phyloP scores from a whole-genome alignment of 2,113 vertebrate genomes.

The Morone saxatilis region DNA sequence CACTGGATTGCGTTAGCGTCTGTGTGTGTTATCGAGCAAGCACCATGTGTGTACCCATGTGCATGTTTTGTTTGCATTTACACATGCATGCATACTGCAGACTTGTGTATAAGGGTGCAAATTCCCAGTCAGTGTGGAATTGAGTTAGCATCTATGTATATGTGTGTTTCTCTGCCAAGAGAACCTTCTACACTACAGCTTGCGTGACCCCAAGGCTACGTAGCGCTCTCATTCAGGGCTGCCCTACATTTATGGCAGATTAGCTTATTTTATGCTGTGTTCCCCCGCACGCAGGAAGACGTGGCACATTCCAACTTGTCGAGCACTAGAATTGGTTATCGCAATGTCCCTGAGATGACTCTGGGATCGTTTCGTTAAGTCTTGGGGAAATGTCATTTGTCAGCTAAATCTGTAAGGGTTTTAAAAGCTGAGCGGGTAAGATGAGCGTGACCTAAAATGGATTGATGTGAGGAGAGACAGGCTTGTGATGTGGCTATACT shows the following conservation, averaged over 20 bases:
- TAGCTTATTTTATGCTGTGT: conserved; percentile 37
- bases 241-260: conserved; percentile 73
- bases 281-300: conserved; percentile 43
- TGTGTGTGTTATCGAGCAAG: neutral
- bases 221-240: conserved; percentile 49
- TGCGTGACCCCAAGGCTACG: conserved; percentile 67
- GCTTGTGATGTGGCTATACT: neutral
- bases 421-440: conserved; percentile 30
- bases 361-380: conserved; percentile 56
- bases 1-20: conserved; percentile 16
- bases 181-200: conserved; percentile 37
- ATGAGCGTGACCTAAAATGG: conserved; percentile 54
- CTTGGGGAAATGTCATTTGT: conserved; percentile 45
- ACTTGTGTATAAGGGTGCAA: conserved; percentile 35
- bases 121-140: conserved; percentile 27
- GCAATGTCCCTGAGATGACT: conserved; percentile 30
- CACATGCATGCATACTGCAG: conserved; percentile 10
- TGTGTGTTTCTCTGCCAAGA: conserved; percentile 37
- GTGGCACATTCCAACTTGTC: conserved; percentile 55
- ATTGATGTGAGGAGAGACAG: conserved; percentile 22
- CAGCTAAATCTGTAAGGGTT: conserved; percentile 50
- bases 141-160: conserved; percentile 21
- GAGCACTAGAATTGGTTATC: conserved; percentile 39
- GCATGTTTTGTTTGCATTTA: conserved; percentile 21
- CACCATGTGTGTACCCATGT: conserved; percentile 33